Evolutionary conservation across 2,888 invertebrate genomes (phyloP), one percentile per base, ranked within the genome.

Genomic region (Limenitis camilla): DNA sequence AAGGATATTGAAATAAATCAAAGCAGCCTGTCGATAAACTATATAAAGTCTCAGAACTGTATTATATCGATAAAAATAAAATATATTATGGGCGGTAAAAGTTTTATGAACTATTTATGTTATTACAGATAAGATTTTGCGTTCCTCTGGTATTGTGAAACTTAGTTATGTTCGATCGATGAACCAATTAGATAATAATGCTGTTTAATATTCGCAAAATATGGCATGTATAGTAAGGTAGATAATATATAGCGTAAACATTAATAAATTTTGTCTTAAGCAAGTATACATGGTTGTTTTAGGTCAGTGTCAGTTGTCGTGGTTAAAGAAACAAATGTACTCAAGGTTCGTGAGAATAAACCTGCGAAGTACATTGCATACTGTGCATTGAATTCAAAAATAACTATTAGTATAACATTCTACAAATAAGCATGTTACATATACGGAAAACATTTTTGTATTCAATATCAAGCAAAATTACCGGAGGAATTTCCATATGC

Each of bases 11-110:
- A 72, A 69, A 61, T 65, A 67, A 74, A 78, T 76, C 78, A 77
- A 76, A 75, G 69, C 69, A 71, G 58, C 64, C 61, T 71, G 70
- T 76, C 71, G 69, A 76, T 78, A 71, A 65, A 61, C 67, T 69
- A 72, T 72, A n/a, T 68, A 60, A 63, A 71, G 35, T 2, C 36
- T 6, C 28, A 8, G 5, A 36, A 28, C 29, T 35, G 28, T 28
- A 11, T 28, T 8, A 28, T 32, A 5, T 11, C 11, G 31, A 40
- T 19, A 40, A n/a, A 31, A 11, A 35, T 44, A 19, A 27, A 35
- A 28, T 28, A 44, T 7, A 44, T n/a, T 10, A 8, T 10, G 28
- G 35, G 35, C 10, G 35, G 28, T 44, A 35, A 29, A 44, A 44
- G 35, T 44, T 44, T 43, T 39, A 39, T 39, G 43, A 50, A 32